Evolutionary conservation across 1,140 invertebrate genomes (phyloP).

Genomic region (Atta colombica): DNA sequence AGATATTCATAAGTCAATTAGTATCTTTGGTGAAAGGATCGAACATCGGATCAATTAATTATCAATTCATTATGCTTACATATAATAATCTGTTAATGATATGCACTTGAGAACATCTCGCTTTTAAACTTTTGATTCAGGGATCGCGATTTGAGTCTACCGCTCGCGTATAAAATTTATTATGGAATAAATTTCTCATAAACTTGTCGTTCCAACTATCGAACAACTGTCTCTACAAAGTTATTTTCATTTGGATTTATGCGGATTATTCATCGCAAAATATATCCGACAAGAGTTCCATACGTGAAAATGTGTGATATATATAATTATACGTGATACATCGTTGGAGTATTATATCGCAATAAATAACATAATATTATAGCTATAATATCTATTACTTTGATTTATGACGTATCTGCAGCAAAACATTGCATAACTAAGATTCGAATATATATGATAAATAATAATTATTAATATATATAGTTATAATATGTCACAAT

Average conservation of each 20-base stretch:
- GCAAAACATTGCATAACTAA: background rate
- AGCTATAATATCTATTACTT: slow-evolving; percentile 13
- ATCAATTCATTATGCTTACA: slow-evolving; percentile 78
- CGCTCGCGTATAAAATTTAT: slow-evolving; percentile 43
- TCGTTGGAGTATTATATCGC: slow-evolving; percentile 6
- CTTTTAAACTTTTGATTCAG: slow-evolving; percentile 54
- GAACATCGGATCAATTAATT: slow-evolving; percentile 78
- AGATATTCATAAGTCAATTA: slow-evolving; percentile 81
- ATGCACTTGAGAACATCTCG: slow-evolving; percentile 51
- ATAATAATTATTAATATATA: slow-evolving; percentile 36
- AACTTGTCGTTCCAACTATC: slow-evolving; percentile 29
- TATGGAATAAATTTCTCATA: slow-evolving; percentile 44
- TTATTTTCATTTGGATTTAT: slow-evolving; percentile 43
- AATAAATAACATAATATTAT: slow-evolving; percentile 30
- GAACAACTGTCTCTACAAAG: background rate
- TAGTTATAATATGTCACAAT: background rate
- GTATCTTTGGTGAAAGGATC: slow-evolving; percentile 57
- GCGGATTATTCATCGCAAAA: slow-evolving; percentile 46
- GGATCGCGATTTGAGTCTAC: slow-evolving; percentile 51
- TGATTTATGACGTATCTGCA: slow-evolving; percentile 16
- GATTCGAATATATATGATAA: background rate
- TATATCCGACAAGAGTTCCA: slow-evolving; percentile 27
- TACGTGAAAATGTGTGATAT: slow-evolving; percentile 8
- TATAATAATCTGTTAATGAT: slow-evolving; percentile 77
- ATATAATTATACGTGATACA: slow-evolving; percentile 27